Percentiles rank a stretch among this genome's conserved stretches.
These are phyloP conservation scores for Rhyacophila evoluta DNA, from an alignment of 2,888 invertebrate species.

Conservation along the genomic window DNA sequence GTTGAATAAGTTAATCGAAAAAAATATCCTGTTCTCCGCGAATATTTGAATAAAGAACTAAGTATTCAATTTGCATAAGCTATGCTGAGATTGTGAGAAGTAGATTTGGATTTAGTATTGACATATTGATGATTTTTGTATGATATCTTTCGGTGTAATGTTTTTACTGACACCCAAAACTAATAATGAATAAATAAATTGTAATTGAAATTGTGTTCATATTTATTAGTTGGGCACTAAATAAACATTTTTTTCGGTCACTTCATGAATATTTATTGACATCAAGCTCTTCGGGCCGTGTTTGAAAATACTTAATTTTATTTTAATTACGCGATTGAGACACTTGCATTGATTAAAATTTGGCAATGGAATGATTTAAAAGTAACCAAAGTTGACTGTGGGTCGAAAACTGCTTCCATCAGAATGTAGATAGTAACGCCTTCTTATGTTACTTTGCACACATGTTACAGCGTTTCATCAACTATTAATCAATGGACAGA, in stretches of 20 bases:
- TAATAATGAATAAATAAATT: slow-evolving; percentile 9
- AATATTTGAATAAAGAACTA: neutral
- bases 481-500: slow-evolving; percentile 20
- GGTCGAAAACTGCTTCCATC: slow-evolving; percentile 2
- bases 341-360: slow-evolving; percentile 28
- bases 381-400: slow-evolving; percentile 5
- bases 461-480: neutral
- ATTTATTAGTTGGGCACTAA: slow-evolving; percentile 22
- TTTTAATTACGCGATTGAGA: slow-evolving; percentile 26
- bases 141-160: neutral
- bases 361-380: slow-evolving; percentile 20
- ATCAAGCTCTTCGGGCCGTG: neutral
- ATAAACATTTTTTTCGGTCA: neutral
- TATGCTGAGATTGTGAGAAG: neutral
- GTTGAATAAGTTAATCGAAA: too few relatives aligned
- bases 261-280: slow-evolving; percentile 26
- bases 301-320: neutral
- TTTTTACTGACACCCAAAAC: neutral
- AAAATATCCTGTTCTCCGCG: neutral
- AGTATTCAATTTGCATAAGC: slow-evolving; percentile 6
- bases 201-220: slow-evolving; percentile 19
- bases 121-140: neutral
- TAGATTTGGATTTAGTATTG: neutral
- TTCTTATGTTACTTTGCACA: neutral
- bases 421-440: slow-evolving; percentile 23